These are phyloP conservation scores for Mus pahari DNA, from an alignment of 2,113 vertebrate species.

Conservation along the genomic window DNA sequence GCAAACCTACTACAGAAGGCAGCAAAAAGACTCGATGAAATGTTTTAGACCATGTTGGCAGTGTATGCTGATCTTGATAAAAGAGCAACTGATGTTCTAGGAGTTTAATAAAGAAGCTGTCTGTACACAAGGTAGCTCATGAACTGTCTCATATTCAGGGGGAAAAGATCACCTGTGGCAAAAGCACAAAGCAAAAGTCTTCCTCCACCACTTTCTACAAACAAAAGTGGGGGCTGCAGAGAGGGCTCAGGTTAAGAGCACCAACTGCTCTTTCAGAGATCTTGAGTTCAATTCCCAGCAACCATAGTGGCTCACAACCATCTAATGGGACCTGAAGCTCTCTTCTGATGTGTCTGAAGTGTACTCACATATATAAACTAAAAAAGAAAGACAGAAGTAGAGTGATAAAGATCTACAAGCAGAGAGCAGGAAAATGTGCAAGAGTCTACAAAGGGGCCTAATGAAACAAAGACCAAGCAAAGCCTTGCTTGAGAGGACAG, in stretches of 20 bases:
- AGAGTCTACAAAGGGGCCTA: conserved; percentile 96
- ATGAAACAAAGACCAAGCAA: conserved; percentile 98
- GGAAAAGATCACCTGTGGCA: background rate
- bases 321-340: no score
- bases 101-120: conserved; percentile 98
- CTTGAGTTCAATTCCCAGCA: no score
- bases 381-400: conserved; percentile 92
- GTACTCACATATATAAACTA: no score
- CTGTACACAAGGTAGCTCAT: conserved; percentile 90
- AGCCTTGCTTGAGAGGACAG: conserved; percentile 95
- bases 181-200: conserved; percentile 37
- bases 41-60: conserved; percentile 98
- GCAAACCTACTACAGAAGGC: conserved; percentile 97
- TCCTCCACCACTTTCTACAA: conserved; percentile 67
- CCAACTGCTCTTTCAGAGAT: no score
- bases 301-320: no score
- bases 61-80: conserved; percentile 96
- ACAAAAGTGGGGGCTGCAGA: conserved; percentile 92
- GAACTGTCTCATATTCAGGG: conserved; percentile 97
- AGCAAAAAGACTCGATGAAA: conserved; percentile 97
- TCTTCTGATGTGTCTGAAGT: no score
- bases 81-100: conserved; percentile 96
- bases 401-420: conserved; percentile 99
- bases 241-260: no score
- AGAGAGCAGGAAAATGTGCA: conserved; percentile 98